phyloP scores from a whole-genome alignment of 1,140 invertebrate species.

The Rhagoletis zephyria region DNA sequence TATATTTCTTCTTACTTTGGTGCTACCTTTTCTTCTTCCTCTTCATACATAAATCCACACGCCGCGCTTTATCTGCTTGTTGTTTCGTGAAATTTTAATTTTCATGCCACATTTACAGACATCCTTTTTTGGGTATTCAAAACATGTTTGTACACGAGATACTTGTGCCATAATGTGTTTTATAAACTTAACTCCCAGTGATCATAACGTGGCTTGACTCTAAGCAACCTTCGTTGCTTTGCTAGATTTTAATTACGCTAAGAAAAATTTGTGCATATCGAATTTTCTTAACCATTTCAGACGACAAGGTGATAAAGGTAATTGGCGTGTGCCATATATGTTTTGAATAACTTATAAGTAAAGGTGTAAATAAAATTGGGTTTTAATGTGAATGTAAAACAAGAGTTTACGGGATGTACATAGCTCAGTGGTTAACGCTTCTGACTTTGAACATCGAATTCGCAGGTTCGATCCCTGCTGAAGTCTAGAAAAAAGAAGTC shows the following conservation, averaged over 20 bases:
- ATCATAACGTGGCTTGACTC: not conserved
- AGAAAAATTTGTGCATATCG: not conserved
- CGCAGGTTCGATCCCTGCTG: too few species aligned
- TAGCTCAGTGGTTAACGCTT: too few species aligned
- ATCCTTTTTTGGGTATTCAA: conserved; percentile 6
- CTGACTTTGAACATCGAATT: too few species aligned
- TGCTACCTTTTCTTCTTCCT: not conserved
- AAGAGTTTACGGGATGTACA: too few species aligned
- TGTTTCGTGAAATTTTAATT: conserved; percentile 36
- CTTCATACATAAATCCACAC: not conserved
- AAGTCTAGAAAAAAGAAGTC: too few species aligned
- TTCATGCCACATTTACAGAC: conserved; percentile 36
- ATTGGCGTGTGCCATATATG: conserved; percentile 12
- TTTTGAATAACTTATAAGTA: not conserved
- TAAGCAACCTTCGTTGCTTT: not conserved
- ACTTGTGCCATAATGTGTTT: conserved; percentile 16
- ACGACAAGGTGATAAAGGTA: not conserved
- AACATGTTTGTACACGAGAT: not conserved
- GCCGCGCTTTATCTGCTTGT: not conserved
- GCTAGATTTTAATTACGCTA: not conserved
- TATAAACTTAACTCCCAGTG: not conserved
- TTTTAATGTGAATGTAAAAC: not conserved
- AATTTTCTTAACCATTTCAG: not conserved
- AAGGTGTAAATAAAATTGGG: not conserved
- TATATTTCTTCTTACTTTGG: too few species aligned